These are phyloP conservation scores for Gobio gobio DNA, from an alignment of 2,113 vertebrate species.

Conservation along the genomic window DNA sequence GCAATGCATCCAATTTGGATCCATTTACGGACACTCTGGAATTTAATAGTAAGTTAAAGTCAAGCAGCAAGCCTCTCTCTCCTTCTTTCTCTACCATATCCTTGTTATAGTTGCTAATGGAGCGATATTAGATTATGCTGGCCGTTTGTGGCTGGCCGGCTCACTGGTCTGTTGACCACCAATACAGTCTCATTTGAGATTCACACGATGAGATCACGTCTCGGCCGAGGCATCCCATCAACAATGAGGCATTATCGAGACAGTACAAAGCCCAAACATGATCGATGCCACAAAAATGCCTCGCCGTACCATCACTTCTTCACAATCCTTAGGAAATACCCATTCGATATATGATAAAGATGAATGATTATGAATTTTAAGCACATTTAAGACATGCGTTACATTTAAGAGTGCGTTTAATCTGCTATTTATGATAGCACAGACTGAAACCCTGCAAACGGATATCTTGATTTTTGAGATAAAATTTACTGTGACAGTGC, in stretches of 20 bases:
- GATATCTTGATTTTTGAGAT: constrained; percentile 26
- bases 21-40: constrained; percentile 7
- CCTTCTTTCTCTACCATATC: constrained; percentile 26
- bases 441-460: not conserved
- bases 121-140: constrained; percentile 56
- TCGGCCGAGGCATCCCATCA: constrained; percentile 44
- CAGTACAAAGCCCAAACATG: constrained; percentile 42
- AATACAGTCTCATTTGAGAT: constrained; percentile 50
- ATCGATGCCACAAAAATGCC: constrained; percentile 47
- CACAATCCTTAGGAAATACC: not conserved
- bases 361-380: not conserved
- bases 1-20: constrained; percentile 17
- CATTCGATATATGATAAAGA: not conserved
- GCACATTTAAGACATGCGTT: not conserved
- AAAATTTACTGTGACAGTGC: constrained; percentile 63
- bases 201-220: constrained; percentile 59
- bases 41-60: not conserved
- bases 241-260: constrained; percentile 52
- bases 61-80: not conserved
- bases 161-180: constrained; percentile 48
- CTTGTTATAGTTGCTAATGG: constrained; percentile 56
- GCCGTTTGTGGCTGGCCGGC: constrained; percentile 49
- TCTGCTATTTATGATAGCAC: not conserved
- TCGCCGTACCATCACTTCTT: not conserved
- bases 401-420: not conserved